phyloP scores from a whole-genome alignment of 1,140 invertebrate genomes.

The Magallana ariakensis region DNA sequence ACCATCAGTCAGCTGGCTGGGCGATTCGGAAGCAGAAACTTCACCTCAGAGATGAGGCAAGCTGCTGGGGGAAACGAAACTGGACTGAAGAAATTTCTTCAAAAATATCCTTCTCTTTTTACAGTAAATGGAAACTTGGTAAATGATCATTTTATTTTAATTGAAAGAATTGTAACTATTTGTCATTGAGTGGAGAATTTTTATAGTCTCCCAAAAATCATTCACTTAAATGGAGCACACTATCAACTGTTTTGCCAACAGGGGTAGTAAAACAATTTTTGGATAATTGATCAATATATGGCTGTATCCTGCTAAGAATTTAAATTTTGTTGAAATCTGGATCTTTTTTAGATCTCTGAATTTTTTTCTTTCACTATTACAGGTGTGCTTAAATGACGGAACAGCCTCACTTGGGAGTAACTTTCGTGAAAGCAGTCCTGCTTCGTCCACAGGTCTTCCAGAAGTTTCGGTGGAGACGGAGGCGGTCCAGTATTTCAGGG shows the following conservation, averaged over 20 bases:
- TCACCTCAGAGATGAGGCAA: slow-evolving; percentile 79
- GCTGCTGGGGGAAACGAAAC: slow-evolving; percentile 80
- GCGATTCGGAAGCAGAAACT: slow-evolving; percentile 79
- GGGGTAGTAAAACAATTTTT: no score
- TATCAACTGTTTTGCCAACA: no score
- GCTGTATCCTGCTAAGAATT: not conserved
- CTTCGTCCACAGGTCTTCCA: slow-evolving; percentile 71
- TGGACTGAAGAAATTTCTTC: slow-evolving; percentile 79
- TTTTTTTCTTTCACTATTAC: not conserved
- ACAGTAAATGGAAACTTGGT: slow-evolving; percentile 78
- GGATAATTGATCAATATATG: not conserved
- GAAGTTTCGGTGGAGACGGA: slow-evolving; percentile 79
- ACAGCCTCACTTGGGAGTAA: slow-evolving; percentile 74
- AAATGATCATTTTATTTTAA: slow-evolving; percentile 1
- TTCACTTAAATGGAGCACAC: no score
- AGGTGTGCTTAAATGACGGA: slow-evolving; percentile 76
- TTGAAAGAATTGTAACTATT: not conserved
- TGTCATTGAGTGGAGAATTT: no score
- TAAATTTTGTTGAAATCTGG: not conserved
- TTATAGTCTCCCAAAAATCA: no score
- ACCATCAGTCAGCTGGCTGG: slow-evolving; percentile 79
- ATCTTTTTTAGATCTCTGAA: not conserved
- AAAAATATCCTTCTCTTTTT: slow-evolving; percentile 80
- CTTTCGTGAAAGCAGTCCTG: slow-evolving; percentile 74
- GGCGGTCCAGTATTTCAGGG: slow-evolving; percentile 80